Percentiles rank a stretch among this genome's conserved stretches.
These are phyloP conservation scores for Uria aalge DNA, from an alignment of 2,113 vertebrate species.

Conservation along the genomic window DNA sequence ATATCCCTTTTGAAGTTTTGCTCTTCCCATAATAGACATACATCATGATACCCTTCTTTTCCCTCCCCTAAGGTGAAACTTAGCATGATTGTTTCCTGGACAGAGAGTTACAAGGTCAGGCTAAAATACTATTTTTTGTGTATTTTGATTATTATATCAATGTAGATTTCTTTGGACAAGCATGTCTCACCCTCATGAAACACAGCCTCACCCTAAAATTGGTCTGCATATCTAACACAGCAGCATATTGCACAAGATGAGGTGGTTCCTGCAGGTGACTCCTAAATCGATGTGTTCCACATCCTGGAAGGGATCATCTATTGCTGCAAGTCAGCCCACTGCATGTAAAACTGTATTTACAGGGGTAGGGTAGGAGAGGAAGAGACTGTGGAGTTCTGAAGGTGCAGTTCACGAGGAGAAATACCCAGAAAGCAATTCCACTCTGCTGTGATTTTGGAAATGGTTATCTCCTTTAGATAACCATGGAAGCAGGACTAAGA, in stretches of 20 bases:
- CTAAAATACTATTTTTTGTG: neutral
- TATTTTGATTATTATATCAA: neutral
- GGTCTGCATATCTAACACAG: neutral
- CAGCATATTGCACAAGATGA: rapidly evolving
- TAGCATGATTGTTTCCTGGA: neutral
- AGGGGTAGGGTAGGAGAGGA: no score
- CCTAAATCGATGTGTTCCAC: rapidly evolving
- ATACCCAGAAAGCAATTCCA: neutral
- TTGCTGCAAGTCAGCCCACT: neutral
- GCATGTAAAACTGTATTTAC: rapidly evolving
- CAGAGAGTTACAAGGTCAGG: neutral
- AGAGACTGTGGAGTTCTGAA: neutral
- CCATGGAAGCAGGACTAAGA: neutral
- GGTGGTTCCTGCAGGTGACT: neutral
- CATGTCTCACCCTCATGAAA: neutral
- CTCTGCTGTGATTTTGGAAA: neutral
- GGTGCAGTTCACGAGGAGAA: neutral
- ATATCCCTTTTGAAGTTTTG: neutral
- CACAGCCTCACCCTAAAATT: neutral
- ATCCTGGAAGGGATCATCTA: rapidly evolving
- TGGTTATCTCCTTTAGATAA: neutral
- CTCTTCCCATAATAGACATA: neutral
- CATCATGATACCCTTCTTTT: neutral
- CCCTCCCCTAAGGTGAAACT: neutral
- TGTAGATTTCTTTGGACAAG: neutral